Evolutionary conservation across 2,797 vertebrate genomes (phyloP).

Genomic region (Aldrovandia affinis): DNA sequence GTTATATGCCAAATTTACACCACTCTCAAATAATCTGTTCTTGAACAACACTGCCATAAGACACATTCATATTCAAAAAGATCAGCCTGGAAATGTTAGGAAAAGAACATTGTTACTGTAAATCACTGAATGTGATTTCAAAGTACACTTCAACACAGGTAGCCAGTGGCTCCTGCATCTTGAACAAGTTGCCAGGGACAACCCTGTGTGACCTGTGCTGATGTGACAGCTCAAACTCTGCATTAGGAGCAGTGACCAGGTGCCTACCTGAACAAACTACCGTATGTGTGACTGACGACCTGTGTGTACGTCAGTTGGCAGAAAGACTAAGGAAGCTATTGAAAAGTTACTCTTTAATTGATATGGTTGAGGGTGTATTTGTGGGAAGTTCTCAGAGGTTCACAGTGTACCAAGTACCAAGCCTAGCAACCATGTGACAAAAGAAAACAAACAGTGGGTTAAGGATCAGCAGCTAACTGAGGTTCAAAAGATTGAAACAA

Average conservation of each 20-base stretch:
- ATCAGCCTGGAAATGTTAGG: no score
- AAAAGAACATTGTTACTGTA: no score
- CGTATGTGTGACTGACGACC: background rate
- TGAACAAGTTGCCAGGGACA: background rate
- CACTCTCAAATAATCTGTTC: background rate
- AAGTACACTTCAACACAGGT: no score
- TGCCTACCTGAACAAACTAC: background rate
- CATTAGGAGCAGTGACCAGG: background rate
- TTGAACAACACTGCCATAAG: background rate
- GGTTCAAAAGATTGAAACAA: background rate
- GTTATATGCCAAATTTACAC: background rate
- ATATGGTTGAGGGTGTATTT: background rate
- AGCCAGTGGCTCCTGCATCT: background rate
- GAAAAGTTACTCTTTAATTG: background rate
- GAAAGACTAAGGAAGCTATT: background rate
- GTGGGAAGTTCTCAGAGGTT: background rate
- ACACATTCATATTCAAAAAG: background rate
- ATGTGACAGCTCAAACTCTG: background rate
- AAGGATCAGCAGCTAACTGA: background rate
- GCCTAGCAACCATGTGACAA: background rate
- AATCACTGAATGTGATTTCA: no score
- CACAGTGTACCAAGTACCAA: background rate
- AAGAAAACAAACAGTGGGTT: background rate
- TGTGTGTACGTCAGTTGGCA: background rate
- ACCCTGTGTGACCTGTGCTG: background rate